Evolutionary conservation across 2,113 vertebrate species (phyloP).

Genomic region (Chrysochloris asiatica): DNA sequence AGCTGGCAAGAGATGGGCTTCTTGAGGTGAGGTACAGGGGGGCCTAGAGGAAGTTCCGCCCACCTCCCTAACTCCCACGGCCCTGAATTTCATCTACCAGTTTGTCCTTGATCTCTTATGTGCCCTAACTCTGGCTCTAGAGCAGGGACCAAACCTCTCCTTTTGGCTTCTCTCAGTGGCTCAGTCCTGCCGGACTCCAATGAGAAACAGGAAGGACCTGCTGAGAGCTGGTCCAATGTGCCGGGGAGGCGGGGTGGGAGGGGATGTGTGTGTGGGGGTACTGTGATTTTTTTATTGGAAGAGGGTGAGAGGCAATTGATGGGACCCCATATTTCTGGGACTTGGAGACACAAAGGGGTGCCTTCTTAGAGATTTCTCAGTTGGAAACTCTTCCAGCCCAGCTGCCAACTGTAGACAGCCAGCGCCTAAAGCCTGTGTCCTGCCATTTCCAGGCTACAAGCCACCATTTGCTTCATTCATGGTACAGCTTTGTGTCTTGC

Average conservation of each 20-base stretch:
- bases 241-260: neutral
- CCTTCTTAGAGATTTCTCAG: neutral
- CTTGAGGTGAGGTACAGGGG: no score
- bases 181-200: rapidly evolving
- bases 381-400: neutral
- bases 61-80: neutral
- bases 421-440: rapidly evolving
- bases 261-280: no score
- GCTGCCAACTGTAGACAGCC: neutral
- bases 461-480: neutral
- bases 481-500: neutral
- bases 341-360: neutral
- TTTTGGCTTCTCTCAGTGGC: neutral
- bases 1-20: neutral
- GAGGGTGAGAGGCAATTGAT: neutral
- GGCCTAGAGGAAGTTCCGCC: neutral
- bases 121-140: neutral
- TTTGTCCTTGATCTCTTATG: neutral
- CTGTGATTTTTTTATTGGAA: neutral
- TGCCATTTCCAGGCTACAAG: neutral
- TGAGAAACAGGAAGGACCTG: neutral
- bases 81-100: neutral
- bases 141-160: neutral
- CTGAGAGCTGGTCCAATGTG: neutral
- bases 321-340: neutral